Base-by-base conservation (phyloP, 2,113 vertebrate genomes). In the Vicugna pacos region DNA sequence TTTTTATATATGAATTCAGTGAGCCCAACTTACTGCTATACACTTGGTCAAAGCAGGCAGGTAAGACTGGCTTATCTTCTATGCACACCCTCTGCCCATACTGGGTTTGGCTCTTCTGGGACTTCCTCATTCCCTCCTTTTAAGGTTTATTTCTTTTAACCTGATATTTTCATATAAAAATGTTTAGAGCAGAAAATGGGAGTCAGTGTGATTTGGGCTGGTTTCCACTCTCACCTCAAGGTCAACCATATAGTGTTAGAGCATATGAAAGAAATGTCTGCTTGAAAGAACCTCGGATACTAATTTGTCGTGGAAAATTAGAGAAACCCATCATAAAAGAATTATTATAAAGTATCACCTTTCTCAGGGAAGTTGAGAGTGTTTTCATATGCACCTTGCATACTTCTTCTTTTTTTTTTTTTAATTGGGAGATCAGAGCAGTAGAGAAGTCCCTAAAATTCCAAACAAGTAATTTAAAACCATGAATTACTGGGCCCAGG, bases 61-160 rank as follows among this genome's bases (percentile, higher is more conserved):
- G 89, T 62, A 79, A 58, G 83, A 92, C 96, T 32, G 65, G 56
- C 79, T 93, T n/a, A 17, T n/a, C 58, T 91, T 76, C 62, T 69
- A 0, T 12, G 38, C 20, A 79, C 19, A 89, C 26, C 52, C 50
- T 91, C 62, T 72, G 46, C 60, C 28, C 42, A 75, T 38, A 75
- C 15, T 76, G 88, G 93, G 69, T 89, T 56, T 62, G 72, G 28
- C 30, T 83, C 6, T 91, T 89, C 28, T 22, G 22, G 19, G 32
- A 87, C 90, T 92, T 97, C 95, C 96, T 93, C 89, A 86, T 97
- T 97, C 83, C 89, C 50, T 92, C 48, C 56, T 94, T 79, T 79
- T 75, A 56, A 89, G 46, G 50, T 75, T 83, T 52, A 83, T 89
- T 94, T 93, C 50, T 87, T 83, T 94, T 65, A 60, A 95, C 32